phyloP scores from a whole-genome alignment of 2,797 vertebrate species.

The Clarias pachynema region DNA sequence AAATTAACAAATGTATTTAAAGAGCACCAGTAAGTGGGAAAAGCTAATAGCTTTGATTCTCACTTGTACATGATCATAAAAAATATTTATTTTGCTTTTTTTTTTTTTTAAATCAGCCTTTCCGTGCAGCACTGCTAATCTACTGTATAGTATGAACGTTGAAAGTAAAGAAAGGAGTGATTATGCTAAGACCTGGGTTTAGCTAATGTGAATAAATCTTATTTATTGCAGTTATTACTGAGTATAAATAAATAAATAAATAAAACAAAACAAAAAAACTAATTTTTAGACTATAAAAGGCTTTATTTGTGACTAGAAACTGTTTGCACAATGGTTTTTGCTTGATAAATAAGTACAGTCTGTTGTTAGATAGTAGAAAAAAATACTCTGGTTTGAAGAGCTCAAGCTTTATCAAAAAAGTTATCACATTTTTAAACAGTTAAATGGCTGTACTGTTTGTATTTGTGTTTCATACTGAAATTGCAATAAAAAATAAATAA shows the following conservation, averaged over 20 bases:
- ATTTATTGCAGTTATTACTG: neutral
- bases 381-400: neutral
- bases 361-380: neutral
- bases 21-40: neutral
- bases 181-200: neutral
- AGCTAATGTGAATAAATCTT: neutral
- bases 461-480: neutral
- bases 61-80: neutral
- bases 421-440: neutral
- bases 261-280: neutral
- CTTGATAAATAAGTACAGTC: neutral
- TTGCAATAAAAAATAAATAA: neutral
- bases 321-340: neutral
- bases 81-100: neutral
- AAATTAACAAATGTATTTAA: neutral
- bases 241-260: neutral
- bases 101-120: neutral
- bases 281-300: neutral
- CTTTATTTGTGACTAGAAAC: neutral
- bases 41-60: neutral
- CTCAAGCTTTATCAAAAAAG: neutral
- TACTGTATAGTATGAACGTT: no score
- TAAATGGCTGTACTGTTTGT: neutral
- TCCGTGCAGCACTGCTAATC: neutral
- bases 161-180: neutral